Base-by-base conservation (phyloP, 2,113 vertebrate genomes). In the Triplophysa rosa region DNA sequence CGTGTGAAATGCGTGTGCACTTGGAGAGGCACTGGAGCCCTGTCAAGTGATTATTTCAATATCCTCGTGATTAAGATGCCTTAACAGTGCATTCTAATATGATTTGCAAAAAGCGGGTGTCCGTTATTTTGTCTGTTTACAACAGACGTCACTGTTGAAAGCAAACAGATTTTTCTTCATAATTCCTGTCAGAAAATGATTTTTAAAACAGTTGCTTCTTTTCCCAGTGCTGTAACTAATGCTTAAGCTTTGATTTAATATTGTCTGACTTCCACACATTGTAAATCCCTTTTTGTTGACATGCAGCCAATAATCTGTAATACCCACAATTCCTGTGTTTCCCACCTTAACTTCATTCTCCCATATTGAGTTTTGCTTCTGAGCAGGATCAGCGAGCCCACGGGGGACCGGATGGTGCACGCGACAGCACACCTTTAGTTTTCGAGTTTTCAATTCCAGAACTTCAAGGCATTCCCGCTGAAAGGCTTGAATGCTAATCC, bases 401-500 rank as follows among this genome's bases (percentile, higher is more conserved):
- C 45, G 3, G 78, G 73, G 68, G 54, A 26, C 54, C 67, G 67
- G 63, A 73, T 45, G 62, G 56, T 1, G 67, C 65, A 13, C n/a
- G 72, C 33, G 65, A 68, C 54, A 19, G 23, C 63, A 54, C 70
- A 62, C 69, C 61, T 81, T 84, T 23, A 79, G 77, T 80, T 63
- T 76, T 37, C 33, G 52, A 47, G 9, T 63, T 65, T 71, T 77
- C 67, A 52, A 13, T 61, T 67, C 52, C 72, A 80, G 72, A 82
- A 78, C 52, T 68, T 40, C 3, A 77, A 33, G 63, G 54, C 56
- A 77, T 75, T 67, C 63, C 69, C 37, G 40, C 40, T 73, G 67
- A 77, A 76, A 71, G 56, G 68, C 54, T 79, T 64, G 7, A 52
- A 40, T 74, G 21, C 26, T 82, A 82, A 86, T 83, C 75, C 71